Conservation (phyloP, 1,140 invertebrate genomes). For the Aphelenchoides besseyi region DNA sequence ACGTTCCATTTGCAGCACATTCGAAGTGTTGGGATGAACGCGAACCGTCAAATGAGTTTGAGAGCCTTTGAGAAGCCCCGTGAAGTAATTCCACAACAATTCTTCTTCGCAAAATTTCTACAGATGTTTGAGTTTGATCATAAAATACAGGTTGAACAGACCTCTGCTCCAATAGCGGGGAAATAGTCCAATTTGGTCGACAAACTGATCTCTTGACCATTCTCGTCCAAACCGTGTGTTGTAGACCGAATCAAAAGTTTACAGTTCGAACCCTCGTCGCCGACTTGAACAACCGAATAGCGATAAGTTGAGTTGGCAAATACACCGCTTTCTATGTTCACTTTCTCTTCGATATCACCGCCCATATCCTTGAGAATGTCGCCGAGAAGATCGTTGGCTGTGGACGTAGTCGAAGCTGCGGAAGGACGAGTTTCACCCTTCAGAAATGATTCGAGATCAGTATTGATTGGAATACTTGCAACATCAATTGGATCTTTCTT, state of each 20-base stretch:
- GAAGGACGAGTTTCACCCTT: too few relatives aligned
- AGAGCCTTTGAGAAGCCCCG: constrained; percentile 6
- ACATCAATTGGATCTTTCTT: neutral
- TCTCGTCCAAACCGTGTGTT: neutral
- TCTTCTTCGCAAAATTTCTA: constrained; percentile 17
- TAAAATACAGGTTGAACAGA: neutral
- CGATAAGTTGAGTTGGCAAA: neutral
- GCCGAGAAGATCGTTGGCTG: constrained; percentile 3
- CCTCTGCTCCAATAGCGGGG: constrained; percentile 16
- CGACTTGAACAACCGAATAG: constrained; percentile 4
- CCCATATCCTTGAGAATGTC: constrained; percentile 6
- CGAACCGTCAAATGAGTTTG: neutral
- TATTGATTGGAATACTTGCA: neutral
- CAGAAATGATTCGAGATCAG: too few relatives aligned
- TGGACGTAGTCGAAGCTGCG: too few relatives aligned
- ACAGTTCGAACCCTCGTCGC: neutral
- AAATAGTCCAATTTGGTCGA: constrained; percentile 10
- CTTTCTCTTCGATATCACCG: neutral
- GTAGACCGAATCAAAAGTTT: neutral
- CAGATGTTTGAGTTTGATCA: too few relatives aligned
- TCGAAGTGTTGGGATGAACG: neutral
- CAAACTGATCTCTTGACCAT: neutral
- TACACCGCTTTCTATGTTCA: neutral
- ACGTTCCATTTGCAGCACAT: constrained; percentile 11
- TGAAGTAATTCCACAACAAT: constrained; percentile 11